Base-by-base conservation (phyloP, 2,113 vertebrate genomes). In the Gallinago undulata region DNA sequence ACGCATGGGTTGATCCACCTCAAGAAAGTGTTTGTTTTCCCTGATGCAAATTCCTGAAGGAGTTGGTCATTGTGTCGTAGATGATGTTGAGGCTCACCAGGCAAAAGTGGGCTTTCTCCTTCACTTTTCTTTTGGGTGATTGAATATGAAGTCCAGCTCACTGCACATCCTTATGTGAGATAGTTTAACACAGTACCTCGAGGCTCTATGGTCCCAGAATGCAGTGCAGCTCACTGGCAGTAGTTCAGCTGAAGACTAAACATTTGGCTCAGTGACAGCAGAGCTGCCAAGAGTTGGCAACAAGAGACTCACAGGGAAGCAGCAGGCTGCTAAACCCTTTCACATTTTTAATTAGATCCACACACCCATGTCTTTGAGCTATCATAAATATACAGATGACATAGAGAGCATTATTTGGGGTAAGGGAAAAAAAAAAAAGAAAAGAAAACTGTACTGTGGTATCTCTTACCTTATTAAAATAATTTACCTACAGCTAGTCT, bases 281-380 rank as follows among this genome's bases (percentile, higher is more conserved):
- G 98, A 98, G 98, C 98, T 99, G 99, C 99, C 99, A 99, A 98
- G 98, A 98, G 98, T 98, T 99, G 99, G 99, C 99, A 99, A 98
- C 98, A 97, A 97, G 98, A 99, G 99, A 98, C 98, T 98, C 97
- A 94, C 97, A 98, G 98, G 97, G 98, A 99, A 98, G 98, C 98
- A 98, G 98, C 98, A 98, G 99, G 98, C 99, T 98, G 98, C 99
- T 99, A 99, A 99, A 99, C 98, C 98, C 98, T 99, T 99, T 99
- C 99, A 99, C 99, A 99, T 99, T 99, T 99, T 99, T 99, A 99
- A 99, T 99, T 99, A 99, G 99, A 99, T 98, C 98, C 99, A 99
- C 99, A 99, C 99, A 99, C 98, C 99, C 99, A 99, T 99, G 99
- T 99, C 99, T 99, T 99, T 99, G 98, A 99, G 99, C 99, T 98